These are phyloP conservation scores for Nanger granti DNA, from an alignment of 2,113 vertebrate species.

Conservation along the genomic window DNA sequence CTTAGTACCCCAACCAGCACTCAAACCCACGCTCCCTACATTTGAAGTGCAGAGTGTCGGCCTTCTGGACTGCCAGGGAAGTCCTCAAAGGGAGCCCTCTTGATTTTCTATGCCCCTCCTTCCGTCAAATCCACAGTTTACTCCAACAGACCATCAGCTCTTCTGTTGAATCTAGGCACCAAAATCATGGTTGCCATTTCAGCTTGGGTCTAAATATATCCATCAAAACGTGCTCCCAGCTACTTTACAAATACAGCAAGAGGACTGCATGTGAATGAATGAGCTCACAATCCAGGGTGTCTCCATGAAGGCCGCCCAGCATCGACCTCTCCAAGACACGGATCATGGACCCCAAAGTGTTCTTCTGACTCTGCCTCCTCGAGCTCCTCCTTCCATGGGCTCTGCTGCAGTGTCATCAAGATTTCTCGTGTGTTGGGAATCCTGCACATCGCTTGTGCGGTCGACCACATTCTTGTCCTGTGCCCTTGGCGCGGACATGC, in stretches of 20 bases:
- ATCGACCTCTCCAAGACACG: rapidly evolving
- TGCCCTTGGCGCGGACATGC: rapidly evolving
- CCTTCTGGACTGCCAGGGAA: not conserved
- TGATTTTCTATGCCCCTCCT: rapidly evolving
- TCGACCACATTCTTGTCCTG: rapidly evolving
- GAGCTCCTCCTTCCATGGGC: rapidly evolving
- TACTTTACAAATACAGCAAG: not conserved
- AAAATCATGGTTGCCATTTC: not conserved
- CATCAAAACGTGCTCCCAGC: rapidly evolving
- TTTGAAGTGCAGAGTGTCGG: not conserved
- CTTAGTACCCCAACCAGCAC: not conserved
- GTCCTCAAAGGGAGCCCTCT: rapidly evolving
- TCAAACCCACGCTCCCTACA: not conserved
- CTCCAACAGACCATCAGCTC: rapidly evolving
- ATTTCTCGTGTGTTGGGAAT: rapidly evolving
- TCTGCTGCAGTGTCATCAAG: rapidly evolving
- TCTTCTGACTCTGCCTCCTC: rapidly evolving
- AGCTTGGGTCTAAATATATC: not conserved
- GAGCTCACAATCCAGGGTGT: not conserved
- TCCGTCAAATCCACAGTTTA: not conserved
- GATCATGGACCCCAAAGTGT: not conserved
- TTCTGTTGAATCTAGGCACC: too few species aligned
- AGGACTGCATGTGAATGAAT: not conserved
- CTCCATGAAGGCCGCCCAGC: not conserved
- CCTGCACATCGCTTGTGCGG: rapidly evolving